Percentiles rank a stretch among this genome's conserved stretches.
These are phyloP conservation scores for Benitochromis conjunctus DNA, from an alignment of 2,113 vertebrate genomes.

Conservation along the genomic window DNA sequence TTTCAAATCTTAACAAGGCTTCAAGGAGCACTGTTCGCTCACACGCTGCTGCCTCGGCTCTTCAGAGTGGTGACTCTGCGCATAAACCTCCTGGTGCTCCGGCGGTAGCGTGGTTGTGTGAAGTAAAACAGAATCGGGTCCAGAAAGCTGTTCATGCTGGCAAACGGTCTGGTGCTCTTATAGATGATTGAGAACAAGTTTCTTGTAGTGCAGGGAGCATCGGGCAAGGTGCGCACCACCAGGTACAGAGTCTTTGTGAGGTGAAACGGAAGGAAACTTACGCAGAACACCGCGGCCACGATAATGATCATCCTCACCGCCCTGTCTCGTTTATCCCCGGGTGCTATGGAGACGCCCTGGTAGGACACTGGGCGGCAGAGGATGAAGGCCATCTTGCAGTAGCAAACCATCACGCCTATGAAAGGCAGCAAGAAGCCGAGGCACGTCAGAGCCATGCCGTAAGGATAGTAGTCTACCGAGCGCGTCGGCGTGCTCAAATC, in stretches of 20 bases:
- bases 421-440: slow-evolving; percentile 90
- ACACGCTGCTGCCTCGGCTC: slow-evolving; percentile 41
- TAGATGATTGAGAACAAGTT: slow-evolving; percentile 88
- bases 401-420: slow-evolving; percentile 82
- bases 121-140: slow-evolving; percentile 98
- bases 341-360: slow-evolving; percentile 50
- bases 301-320: slow-evolving; percentile 88
- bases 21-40: background rate
- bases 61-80: slow-evolving; percentile 78
- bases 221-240: slow-evolving; percentile 73
- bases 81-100: slow-evolving; percentile 76
- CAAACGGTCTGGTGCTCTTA: slow-evolving; percentile 90
- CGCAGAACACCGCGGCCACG: slow-evolving; percentile 82
- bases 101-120: slow-evolving; percentile 84
- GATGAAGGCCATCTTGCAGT: slow-evolving; percentile 83
- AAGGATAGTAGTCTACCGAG: slow-evolving; percentile 83
- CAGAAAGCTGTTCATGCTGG: slow-evolving; percentile 94
- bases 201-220: slow-evolving; percentile 63
- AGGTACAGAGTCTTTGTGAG: slow-evolving; percentile 92
- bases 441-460: slow-evolving; percentile 88
- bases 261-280: slow-evolving; percentile 96
- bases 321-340: slow-evolving; percentile 79
- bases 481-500: slow-evolving; percentile 82
- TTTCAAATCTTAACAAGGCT: background rate
- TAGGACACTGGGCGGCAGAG: slow-evolving; percentile 77